These are phyloP conservation scores for Acanthosepion lycidas DNA, from an alignment of 2,888 invertebrate genomes.

Conservation along the genomic window DNA sequence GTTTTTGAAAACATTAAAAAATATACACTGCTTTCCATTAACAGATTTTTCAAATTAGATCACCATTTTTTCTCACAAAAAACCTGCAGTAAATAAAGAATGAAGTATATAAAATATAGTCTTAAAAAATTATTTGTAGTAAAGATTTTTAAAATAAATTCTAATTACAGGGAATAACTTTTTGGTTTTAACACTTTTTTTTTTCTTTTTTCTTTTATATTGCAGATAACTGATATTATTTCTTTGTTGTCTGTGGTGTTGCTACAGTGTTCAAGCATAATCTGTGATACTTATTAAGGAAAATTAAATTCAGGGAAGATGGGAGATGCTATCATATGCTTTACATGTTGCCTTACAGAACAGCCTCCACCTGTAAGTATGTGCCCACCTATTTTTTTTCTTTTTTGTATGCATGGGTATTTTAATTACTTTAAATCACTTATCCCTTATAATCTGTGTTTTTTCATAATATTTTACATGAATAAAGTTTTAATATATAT, in stretches of 20 bases:
- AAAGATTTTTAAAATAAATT: no score
- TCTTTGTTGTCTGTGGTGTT: not conserved
- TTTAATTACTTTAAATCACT: slow-evolving; percentile 33
- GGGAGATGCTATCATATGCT: slow-evolving; percentile 67
- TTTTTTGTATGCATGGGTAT: not conserved
- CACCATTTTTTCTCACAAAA: no score
- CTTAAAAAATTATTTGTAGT: no score
- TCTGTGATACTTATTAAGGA: not conserved
- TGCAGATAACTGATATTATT: not conserved
- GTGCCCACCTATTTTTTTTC: not conserved
- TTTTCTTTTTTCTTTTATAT: not conserved
- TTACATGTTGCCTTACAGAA: slow-evolving; percentile 68
- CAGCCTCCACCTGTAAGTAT: slow-evolving; percentile 60
- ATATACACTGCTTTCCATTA: no score
- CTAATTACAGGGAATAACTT: no score
- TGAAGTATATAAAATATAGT: no score
- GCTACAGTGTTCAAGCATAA: not conserved
- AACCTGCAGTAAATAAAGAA: no score
- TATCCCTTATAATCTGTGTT: no score
- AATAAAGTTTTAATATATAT: no score
- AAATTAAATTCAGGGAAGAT: slow-evolving; percentile 54
- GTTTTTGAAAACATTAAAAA: not conserved
- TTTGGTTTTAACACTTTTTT: not conserved
- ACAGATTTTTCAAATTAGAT: no score
- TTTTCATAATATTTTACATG: no score